Conservation (phyloP, 2,797 vertebrate genomes). For the Cephalopachus bancanus region DNA sequence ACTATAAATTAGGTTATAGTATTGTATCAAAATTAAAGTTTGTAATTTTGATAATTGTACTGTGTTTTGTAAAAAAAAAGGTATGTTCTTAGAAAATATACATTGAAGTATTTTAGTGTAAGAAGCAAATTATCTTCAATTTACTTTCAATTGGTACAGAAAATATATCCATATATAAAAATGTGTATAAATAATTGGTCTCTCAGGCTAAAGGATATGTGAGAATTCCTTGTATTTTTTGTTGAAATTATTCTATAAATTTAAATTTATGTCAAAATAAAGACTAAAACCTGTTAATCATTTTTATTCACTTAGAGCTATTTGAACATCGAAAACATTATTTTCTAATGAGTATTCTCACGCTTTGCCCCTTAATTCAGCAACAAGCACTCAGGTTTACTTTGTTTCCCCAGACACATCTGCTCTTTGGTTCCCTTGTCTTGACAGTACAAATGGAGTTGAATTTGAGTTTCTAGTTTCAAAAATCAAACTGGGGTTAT, state of each 20-base stretch:
- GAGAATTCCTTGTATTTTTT: neutral
- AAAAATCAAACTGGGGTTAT: slow-evolving; percentile 51
- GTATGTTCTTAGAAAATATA: neutral
- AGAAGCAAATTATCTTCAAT: neutral
- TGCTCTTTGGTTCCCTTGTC: neutral
- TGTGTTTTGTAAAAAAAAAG: neutral
- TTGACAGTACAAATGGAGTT: neutral
- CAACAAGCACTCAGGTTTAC: rapidly evolving
- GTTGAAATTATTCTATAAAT: neutral
- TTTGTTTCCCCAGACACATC: neutral
- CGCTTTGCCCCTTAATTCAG: rapidly evolving
- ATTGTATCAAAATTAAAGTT: neutral
- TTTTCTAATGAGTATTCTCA: neutral
- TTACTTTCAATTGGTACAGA: neutral
- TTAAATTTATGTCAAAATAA: neutral
- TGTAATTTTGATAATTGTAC: neutral
- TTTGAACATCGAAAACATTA: neutral
- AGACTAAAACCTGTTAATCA: neutral
- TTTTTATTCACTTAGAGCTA: neutral
- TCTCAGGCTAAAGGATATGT: rapidly evolving
- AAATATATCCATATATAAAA: neutral
- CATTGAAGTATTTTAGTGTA: neutral
- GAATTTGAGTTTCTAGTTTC: slow-evolving; percentile 66
- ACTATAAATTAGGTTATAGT: neutral
- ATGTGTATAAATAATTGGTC: neutral